Evolutionary conservation across 1,140 invertebrate genomes (phyloP), one percentile per base, ranked within the genome.

Genomic region (Batillaria attramentaria): DNA sequence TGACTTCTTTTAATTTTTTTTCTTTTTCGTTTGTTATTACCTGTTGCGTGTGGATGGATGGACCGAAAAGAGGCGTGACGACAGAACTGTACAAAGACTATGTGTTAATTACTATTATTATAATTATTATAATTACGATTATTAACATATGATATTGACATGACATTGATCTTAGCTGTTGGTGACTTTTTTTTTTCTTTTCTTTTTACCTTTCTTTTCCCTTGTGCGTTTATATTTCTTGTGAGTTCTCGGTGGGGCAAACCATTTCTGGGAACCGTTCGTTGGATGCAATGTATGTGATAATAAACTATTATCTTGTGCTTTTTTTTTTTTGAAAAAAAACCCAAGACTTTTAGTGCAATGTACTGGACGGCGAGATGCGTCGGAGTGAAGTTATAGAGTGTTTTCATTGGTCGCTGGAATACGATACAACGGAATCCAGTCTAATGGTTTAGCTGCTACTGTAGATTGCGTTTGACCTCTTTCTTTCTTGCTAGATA

Each of bases 271-370:
- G 73, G 20, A 42, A 42, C 54, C 54, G 54, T 75, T 75, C 57
- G 28, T 16, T 62, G 54, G 73, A 75, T 62, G 73, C 73, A 62
- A 75, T 75, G 54, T 60, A 75, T 75, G 73, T 75, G 73, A 75
- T 75, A 75, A 39, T 35, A 28, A 62, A 28, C 16, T 39, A 28
- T 65, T 33, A 33, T 42, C 41, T 57, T 62, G 54, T 54, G 73
- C 57, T 65, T 75, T 62, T 42, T 72, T 13, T 57, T n/a, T n/a
- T n/a, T n/a, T n/a, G n/a, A n/a, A n/a, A n/a, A n/a, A 24, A 13
- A 62, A 10, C 57, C 54, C 72, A 73, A 73, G 72, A 57, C n/a
- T 13, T 41, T 60, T 75, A 75, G 73, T 75, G 73, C 73, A 75
- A 75, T 75, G 33, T 28, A 18, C 13, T 42, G n/a, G n/a, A 60